Evolutionary conservation across 2,797 vertebrate species (phyloP).

Genomic region (Channallabes apus): DNA sequence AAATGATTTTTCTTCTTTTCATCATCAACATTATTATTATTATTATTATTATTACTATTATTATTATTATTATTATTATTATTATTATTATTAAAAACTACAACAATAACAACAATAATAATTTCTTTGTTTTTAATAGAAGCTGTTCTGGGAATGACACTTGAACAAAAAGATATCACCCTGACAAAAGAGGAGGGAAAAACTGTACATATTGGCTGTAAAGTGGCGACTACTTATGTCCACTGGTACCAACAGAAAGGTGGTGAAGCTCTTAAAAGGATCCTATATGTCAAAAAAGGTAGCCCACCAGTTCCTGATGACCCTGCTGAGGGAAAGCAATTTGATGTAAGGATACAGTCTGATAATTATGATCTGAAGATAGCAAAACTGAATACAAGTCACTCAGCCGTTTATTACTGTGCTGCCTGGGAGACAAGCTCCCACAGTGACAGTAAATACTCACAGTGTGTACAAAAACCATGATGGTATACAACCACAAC

Average conservation of each 20-base stretch:
- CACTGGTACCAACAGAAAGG: constrained; percentile 25
- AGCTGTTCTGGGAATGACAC: no score
- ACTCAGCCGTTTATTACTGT: constrained; percentile 49
- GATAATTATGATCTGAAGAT: constrained; percentile 31
- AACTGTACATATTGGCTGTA: not conserved
- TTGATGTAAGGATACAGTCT: not conserved
- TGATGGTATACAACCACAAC: not conserved
- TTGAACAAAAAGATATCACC: no score
- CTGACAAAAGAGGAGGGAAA: not conserved
- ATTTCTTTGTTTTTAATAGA: no score
- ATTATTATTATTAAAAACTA: no score
- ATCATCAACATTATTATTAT: no score
- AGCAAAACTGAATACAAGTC: not conserved
- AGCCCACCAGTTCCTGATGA: not conserved
- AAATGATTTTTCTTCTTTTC: no score
- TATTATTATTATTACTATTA: no score
- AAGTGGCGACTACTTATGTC: constrained; percentile 1
- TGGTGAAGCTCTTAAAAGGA: constrained; percentile 22
- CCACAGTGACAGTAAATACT: constrained; percentile 15
- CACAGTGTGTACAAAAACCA: constrained; percentile 10
- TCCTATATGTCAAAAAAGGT: constrained; percentile 25
- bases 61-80: no score
- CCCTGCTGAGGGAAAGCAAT: not conserved
- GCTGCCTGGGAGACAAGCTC: constrained; percentile 31
- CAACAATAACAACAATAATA: no score